Evolutionary conservation across 2,888 invertebrate genomes (phyloP).

Genomic region (Sphaerophoria taeniata): DNA sequence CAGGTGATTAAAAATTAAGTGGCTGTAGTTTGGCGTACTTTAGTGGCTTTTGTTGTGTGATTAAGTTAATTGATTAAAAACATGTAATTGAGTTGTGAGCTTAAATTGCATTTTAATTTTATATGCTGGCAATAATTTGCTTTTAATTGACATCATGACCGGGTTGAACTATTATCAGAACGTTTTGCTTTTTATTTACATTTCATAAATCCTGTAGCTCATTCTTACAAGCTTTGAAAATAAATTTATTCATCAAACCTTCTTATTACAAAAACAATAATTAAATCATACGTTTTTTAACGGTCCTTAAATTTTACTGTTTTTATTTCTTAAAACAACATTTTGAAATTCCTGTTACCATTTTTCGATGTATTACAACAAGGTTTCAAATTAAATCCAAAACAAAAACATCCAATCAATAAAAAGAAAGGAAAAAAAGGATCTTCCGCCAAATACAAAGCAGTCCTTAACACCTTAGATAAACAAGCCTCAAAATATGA

Average conservation of each 20-base stretch:
- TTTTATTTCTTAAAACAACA: no score
- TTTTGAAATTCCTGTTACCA: slow-evolving; percentile 43
- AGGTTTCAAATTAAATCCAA: slow-evolving; percentile 60
- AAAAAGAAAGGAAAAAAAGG: slow-evolving; percentile 1
- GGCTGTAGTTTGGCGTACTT: slow-evolving; percentile 12
- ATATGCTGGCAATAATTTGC: no score
- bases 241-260: no score
- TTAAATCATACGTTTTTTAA: no score
- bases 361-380: slow-evolving; percentile 32
- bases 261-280: no score
- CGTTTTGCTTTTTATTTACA: no score
- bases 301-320: no score
- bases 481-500: slow-evolving; percentile 63
- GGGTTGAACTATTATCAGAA: neutral
- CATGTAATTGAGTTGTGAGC: neutral
- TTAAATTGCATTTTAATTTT: no score
- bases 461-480: slow-evolving; percentile 68
- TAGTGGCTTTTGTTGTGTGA: neutral
- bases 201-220: no score
- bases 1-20: slow-evolving; percentile 38
- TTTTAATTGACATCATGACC: no score
- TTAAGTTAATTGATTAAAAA: slow-evolving; percentile 5
- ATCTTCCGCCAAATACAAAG: slow-evolving; percentile 28
- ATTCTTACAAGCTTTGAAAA: no score
- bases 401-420: slow-evolving; percentile 59